Evolutionary conservation across 2,113 vertebrate species (phyloP), one percentile per base, ranked within the genome.

Genomic region (Scophthalmus maximus): DNA sequence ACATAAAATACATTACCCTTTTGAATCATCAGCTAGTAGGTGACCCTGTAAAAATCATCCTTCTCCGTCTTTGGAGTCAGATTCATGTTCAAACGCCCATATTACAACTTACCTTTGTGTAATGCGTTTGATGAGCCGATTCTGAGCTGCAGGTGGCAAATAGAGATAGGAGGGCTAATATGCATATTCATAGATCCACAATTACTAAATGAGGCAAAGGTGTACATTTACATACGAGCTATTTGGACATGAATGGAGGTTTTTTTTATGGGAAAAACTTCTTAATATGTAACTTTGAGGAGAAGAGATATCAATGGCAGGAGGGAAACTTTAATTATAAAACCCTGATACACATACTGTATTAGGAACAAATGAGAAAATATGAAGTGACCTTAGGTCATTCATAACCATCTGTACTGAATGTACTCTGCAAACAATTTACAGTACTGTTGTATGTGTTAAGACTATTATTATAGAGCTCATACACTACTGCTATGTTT

Each of bases 401-500:
- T 57, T 52, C 56, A 47, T 51, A 58, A 32, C 56, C 22, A 29
- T 46, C 18, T 47, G 0, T 32, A 55, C 34, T 69, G 47, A 53
- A 51, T 67, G 9, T 5, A 10, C 17, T 20, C 23, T 38, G n/a
- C 15, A 51, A 63, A 51, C 20, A 63, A 8, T 11, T 46, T 20
- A 20, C 59, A 30, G 15, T 34, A 17, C 2, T 0, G 15, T 38
- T 30, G 44, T 18, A 26, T 8, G 7, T 18, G 17, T 34, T 9
- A 30, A 60, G 23, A 47, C 30, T 9, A 11, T 36, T 9, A 11
- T 36, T 36, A 11, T 14, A 38, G 36, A 38, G 5, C n/a, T 36
- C 3, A 26, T 38, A 22, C 34, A 30, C 38, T 56, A 57, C 64
- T 61, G 61, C 29, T 23, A 15, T 17, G 15, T 17, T 40, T 3